A percentile compares a stretch with the other conserved stretches of the same genome.
Evolutionary conservation across 2,113 vertebrate genomes (phyloP).

Genomic region (Pseudorectes ferrugineus): DNA sequence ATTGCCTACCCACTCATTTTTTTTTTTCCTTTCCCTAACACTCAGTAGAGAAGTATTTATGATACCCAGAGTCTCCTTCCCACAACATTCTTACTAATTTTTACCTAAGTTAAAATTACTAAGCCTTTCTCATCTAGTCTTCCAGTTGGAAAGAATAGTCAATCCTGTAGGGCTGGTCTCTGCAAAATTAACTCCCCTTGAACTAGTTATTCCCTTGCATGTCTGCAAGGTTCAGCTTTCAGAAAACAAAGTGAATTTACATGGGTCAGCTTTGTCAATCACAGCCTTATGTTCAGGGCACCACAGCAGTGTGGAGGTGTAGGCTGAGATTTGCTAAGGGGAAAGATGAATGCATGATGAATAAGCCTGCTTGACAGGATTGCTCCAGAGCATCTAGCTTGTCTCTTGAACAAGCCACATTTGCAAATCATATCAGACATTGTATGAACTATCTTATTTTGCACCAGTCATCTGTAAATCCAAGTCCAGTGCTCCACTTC

Average conservation of each 20-base stretch:
- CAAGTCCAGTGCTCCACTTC: not conserved
- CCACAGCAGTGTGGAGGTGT: not conserved
- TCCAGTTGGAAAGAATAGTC: not conserved
- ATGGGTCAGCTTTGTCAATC: not conserved
- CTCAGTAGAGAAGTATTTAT: not conserved
- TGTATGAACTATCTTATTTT: not conserved
- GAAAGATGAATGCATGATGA: not conserved
- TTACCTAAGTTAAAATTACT: not conserved
- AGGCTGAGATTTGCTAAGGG: not conserved
- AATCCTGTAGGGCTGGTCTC: not conserved
- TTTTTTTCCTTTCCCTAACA: not conserved
- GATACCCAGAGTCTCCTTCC: not conserved
- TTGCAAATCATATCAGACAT: not conserved
- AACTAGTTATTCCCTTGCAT: not conserved
- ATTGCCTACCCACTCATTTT: not conserved
- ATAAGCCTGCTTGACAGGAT: not conserved
- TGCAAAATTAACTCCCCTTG: not conserved
- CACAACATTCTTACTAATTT: not conserved
- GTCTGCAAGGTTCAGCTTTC: not conserved
- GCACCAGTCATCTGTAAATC: not conserved
- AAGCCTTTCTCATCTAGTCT: not conserved
- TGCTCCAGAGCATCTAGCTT: not conserved
- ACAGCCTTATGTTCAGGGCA: not conserved
- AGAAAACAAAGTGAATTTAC: not conserved
- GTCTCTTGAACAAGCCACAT: not conserved